Evolutionary conservation across 1,140 invertebrate genomes (phyloP), one percentile per base, ranked within the genome.

Genomic region (Eupristina koningsbergeri): DNA sequence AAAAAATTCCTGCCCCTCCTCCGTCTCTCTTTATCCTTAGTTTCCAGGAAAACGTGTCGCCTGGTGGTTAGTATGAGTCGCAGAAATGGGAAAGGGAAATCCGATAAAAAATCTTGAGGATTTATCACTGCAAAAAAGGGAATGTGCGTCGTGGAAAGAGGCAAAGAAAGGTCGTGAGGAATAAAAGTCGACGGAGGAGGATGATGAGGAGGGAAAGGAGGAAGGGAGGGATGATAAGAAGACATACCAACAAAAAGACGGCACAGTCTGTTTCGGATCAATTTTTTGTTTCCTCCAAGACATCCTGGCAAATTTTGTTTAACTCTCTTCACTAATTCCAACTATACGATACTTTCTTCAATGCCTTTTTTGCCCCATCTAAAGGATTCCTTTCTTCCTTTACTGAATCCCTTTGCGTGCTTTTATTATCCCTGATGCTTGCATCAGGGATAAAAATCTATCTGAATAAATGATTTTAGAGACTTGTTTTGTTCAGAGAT

Each of bases 91-190:
- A 15, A 19, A 41, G 74, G 80, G 58, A 76, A 82, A 82, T 74
- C 80, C 80, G 80, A 82, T 82, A 74, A 83, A 83, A 83, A 83
- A 83, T 83, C 74, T 64, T 47, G 19, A 64, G 81, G 81, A 83
- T 83, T 77, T 83, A 83, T 77, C 75, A 76, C 50, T 19, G 82
- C 36, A 47, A 39, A 83, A 69, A 31, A 47, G 34, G 63, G 34
- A 47, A 71, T 26, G 75, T 26, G 36, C 34, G 63, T 34, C 63
- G 74, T 39, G 39, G 75, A 36, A 29, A 31, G 11, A 34, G 74
- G 29, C 69, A 82, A 76, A 82, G 71, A 39, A 31, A 74, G 39
- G 11, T n/a, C 31, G 45, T 22, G 47, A 34, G 36, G 71, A 47
- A 45, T 75, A 36, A 79, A 79, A 79, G 61, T 61, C 15, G 26